phyloP scores from a whole-genome alignment of 2,888 invertebrate genomes.

The Neoascia interrupta region DNA sequence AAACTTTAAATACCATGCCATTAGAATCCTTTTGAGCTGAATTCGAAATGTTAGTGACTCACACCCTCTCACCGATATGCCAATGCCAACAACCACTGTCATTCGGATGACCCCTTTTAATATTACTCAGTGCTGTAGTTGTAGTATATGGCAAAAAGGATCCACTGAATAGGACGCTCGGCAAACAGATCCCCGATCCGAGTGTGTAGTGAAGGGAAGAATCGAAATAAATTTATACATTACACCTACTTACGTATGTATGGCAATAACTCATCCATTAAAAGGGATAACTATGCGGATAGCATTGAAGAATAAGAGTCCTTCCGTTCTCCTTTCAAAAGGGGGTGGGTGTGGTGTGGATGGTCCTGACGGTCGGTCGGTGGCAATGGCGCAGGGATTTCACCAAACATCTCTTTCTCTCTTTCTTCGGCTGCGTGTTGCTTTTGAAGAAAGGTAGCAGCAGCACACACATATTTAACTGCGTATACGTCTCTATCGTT shows the following conservation, averaged over 20 bases:
- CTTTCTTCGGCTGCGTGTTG: background rate
- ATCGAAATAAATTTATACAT: conserved; percentile 69
- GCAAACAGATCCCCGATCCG: conserved; percentile 28
- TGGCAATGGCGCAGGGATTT: conserved; percentile 31
- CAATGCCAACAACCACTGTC: conserved; percentile 41
- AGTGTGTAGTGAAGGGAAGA: conserved; percentile 41
- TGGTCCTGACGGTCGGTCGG: too few relatives aligned
- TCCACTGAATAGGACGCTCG: conserved; percentile 21
- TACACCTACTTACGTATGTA: conserved; percentile 70
- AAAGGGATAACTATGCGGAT: conserved; percentile 69
- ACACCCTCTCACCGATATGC: background rate
- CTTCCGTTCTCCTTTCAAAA: conserved; percentile 5
- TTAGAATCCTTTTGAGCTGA: conserved; percentile 35
- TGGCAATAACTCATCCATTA: conserved; percentile 70
- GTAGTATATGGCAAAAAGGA: conserved; percentile 8
- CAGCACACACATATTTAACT: conserved; percentile 5
- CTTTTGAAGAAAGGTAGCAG: conserved; percentile 47
- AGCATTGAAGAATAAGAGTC: conserved; percentile 63
- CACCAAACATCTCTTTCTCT: conserved; percentile 29
- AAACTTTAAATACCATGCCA: conserved; percentile 55
- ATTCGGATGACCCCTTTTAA: conserved; percentile 63
- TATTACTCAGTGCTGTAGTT: conserved; percentile 32
- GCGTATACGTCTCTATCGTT: conserved; percentile 18
- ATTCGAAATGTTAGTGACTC: conserved; percentile 21
- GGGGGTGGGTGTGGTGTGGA: background rate